phyloP scores from a whole-genome alignment of 1,140 invertebrate species.

The Periplaneta americana region DNA sequence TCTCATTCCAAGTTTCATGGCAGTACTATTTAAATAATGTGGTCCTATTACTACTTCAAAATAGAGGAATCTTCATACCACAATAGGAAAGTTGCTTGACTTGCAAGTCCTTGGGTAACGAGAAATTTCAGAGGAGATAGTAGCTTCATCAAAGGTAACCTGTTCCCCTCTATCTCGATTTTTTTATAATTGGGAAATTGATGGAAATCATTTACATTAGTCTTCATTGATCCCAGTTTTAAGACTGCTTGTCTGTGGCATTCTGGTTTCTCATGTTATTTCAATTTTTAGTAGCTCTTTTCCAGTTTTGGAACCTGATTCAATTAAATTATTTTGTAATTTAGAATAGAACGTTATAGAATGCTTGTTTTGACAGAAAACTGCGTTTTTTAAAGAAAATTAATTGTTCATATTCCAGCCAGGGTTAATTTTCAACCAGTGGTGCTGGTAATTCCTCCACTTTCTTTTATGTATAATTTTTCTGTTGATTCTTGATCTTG shows the following conservation, averaged over 20 bases:
- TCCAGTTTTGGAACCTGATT: neutral
- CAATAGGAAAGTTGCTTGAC: neutral
- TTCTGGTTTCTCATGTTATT: neutral
- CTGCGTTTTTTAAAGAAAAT: neutral
- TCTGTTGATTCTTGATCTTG: neutral
- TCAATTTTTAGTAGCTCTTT: neutral
- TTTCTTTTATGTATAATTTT: too few relatives aligned
- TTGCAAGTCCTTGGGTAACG: neutral
- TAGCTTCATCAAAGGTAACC: neutral
- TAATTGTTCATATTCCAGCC: neutral
- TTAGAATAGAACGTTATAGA: neutral
- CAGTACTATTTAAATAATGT: neutral
- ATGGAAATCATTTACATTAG: neutral
- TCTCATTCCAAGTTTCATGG: neutral
- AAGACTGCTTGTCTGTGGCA: neutral
- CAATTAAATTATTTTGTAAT: neutral
- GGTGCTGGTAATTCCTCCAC: neutral
- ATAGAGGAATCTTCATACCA: neutral
- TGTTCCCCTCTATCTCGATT: neutral
- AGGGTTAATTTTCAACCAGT: neutral
- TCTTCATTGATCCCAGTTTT: too few relatives aligned
- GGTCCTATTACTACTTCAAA: neutral
- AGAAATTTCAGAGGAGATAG: neutral
- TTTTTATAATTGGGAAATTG: neutral
- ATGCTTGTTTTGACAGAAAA: too few relatives aligned